These are phyloP conservation scores for Actinernus sp. DNA, from an alignment of 92 coral and sea anemone species.

Conservation along the genomic window DNA sequence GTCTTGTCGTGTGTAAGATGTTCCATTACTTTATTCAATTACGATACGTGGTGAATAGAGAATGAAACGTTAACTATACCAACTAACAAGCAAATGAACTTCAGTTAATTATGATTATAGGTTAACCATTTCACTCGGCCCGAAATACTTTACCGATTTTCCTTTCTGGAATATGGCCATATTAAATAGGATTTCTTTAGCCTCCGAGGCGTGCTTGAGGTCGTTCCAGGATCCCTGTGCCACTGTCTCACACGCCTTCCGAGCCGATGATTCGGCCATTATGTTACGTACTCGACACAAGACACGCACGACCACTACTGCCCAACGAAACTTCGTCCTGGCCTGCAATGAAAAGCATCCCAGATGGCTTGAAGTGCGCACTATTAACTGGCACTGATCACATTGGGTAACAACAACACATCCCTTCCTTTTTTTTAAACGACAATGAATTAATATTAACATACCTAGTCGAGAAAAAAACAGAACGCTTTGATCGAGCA, in stretches of 20 bases:
- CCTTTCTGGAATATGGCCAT: constrained; percentile 84
- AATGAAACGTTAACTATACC: too few relatives aligned
- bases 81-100: not conserved
- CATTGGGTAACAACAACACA: too few relatives aligned
- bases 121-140: not conserved
- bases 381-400: not conserved
- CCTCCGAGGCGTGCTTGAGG: constrained; percentile 75
- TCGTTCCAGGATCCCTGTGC: constrained; percentile 88
- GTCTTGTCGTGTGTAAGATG: too few relatives aligned
- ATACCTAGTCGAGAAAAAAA: too few relatives aligned
- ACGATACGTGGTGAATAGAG: too few relatives aligned
- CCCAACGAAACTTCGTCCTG: constrained; percentile 58
- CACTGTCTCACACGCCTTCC: constrained; percentile 74
- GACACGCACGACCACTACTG: constrained; percentile 57
- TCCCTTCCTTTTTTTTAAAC: too few relatives aligned
- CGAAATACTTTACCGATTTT: constrained; percentile 71
- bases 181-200: constrained; percentile 90
- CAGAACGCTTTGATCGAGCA: too few relatives aligned
- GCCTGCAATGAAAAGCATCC: constrained; percentile 51
- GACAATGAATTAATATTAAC: too few relatives aligned
- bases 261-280: constrained; percentile 60
- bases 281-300: constrained; percentile 54
- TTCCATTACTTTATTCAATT: too few relatives aligned
- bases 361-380: not conserved
- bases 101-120: not conserved